A percentile compares a stretch with the other conserved stretches of the same genome.
Evolutionary conservation across 2,797 vertebrate genomes (phyloP).

Genomic region (Esox masquinongy): DNA sequence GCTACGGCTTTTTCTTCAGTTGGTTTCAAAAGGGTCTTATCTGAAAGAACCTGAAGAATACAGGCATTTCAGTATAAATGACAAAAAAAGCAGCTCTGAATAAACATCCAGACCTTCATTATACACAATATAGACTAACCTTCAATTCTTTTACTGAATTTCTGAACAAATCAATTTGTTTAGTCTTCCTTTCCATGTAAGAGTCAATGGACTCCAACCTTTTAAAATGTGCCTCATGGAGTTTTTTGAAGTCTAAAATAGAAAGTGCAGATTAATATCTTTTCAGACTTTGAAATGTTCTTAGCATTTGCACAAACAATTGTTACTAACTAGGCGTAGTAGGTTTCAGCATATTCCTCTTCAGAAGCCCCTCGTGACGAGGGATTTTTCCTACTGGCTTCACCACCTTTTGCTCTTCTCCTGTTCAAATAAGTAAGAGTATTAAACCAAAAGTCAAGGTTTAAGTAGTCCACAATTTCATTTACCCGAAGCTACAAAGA

Average conservation of each 20-base stretch:
- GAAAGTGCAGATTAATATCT: neutral
- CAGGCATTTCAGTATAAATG: neutral
- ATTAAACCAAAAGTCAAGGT: neutral
- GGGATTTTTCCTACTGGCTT: conserved; percentile 72
- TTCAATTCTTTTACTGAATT: conserved; percentile 77
- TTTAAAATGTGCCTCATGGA: conserved; percentile 91
- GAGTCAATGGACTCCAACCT: conserved; percentile 96
- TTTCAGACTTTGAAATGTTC: neutral
- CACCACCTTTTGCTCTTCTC: conserved; percentile 18
- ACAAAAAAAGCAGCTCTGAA: too few species aligned
- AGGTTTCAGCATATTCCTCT: conserved; percentile 61
- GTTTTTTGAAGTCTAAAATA: conserved; percentile 87
- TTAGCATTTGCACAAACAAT: neutral
- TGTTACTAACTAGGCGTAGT: conserved; percentile 87
- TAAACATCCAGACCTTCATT: neutral
- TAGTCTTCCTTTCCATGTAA: conserved; percentile 86
- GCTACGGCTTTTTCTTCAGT: conserved; percentile 55
- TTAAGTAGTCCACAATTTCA: neutral
- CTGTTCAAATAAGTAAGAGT: conserved; percentile 18
- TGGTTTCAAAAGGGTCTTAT: conserved; percentile 53
- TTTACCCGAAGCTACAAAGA: neutral
- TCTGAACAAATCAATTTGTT: conserved; percentile 70
- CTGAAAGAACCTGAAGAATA: conserved; percentile 59
- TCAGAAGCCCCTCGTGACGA: conserved; percentile 50
- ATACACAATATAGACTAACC: conserved; percentile 59